Percentiles rank a stretch among this genome's conserved stretches.
Evolutionary conservation across 2,888 invertebrate genomes (phyloP).

Genomic region (Belgica antarctica): DNA sequence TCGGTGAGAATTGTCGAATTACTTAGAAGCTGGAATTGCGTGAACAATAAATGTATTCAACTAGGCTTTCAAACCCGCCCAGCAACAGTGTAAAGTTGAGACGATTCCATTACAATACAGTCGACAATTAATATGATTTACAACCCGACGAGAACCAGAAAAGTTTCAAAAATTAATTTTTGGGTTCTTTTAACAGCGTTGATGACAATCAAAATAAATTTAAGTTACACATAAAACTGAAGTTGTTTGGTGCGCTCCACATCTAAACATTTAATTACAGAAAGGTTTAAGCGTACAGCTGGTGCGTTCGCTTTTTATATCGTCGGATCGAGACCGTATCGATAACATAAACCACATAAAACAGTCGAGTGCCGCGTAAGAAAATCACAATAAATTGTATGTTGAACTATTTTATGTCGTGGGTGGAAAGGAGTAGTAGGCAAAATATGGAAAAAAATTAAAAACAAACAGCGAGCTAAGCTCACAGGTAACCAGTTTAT

Average conservation of each 20-base stretch:
- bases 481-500: constrained; percentile 23
- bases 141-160: no score
- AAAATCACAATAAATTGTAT: neutral
- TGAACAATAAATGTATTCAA: no score
- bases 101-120: no score
- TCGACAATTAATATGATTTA: no score
- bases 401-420: constrained; percentile 22
- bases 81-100: no score
- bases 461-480: constrained; percentile 33
- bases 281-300: neutral
- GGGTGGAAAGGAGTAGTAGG: constrained; percentile 20
- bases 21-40: no score
- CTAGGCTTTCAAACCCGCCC: no score
- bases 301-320: neutral
- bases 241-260: neutral
- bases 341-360: constrained; percentile 3
- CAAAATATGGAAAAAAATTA: constrained; percentile 15
- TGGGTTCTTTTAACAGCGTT: neutral
- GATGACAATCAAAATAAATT: constrained; percentile 14
- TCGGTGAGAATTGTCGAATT: no score
- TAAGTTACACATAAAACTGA: neutral
- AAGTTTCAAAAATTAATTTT: neutral
- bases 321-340: neutral
- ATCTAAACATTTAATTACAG: constrained; percentile 28
- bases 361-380: constrained; percentile 20